These are phyloP conservation scores for Stichodactyla mertensii DNA, from an alignment of 64 coral and sea anemone species.

Conservation along the genomic window DNA sequence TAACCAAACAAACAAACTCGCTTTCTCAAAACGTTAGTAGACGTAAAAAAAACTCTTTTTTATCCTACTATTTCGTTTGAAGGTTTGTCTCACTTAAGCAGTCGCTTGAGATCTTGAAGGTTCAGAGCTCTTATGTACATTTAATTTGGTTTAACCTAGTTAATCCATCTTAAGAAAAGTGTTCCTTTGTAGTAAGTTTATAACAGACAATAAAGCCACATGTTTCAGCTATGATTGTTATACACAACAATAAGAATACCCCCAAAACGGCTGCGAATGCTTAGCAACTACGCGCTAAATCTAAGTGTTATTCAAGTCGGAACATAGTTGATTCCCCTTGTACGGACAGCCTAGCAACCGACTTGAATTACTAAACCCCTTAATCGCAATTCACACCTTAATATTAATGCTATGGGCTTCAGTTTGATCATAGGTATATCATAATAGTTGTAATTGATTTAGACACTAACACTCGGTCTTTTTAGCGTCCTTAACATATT, in stretches of 20 bases:
- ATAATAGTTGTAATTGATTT: not conserved
- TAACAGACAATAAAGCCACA: not conserved
- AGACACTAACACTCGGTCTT: not conserved
- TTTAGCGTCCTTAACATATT: too few species aligned
- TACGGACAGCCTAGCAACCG: not conserved
- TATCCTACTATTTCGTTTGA: not conserved
- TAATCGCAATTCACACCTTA: not conserved
- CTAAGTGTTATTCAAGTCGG: not conserved
- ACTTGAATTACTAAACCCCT: not conserved
- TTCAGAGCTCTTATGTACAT: not conserved
- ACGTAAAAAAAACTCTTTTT: not conserved
- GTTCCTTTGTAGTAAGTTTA: not conserved
- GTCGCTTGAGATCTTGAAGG: not conserved
- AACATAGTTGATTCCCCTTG: not conserved
- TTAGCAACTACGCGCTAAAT: slow-evolving; percentile 25
- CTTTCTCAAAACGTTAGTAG: not conserved
- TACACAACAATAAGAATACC: slow-evolving; percentile 38
- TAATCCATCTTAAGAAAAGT: not conserved
- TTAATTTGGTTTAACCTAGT: not conserved
- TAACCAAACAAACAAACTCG: not conserved
- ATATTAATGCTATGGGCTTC: not conserved
- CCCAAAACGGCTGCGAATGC: slow-evolving; percentile 15
- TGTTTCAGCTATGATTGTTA: slow-evolving; percentile 6
- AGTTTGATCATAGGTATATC: not conserved
- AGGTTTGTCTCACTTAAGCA: not conserved